Conservation (phyloP, 2,888 invertebrate species). For the Synergus itoensis region DNA sequence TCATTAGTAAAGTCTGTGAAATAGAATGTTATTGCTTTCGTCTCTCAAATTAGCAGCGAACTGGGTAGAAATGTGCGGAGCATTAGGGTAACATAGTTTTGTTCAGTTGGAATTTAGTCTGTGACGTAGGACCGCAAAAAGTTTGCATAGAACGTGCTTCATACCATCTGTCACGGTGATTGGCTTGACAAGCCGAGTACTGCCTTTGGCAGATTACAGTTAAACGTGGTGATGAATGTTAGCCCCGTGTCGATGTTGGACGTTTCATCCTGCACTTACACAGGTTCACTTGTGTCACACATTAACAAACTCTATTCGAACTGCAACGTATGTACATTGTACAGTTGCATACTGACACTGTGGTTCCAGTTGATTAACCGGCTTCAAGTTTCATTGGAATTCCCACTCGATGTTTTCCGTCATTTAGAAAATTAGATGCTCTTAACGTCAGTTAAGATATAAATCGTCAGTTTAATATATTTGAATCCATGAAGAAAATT, state of each 20-base stretch:
- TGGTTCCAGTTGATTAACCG: constrained; percentile 40
- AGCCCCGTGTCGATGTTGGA: constrained; percentile 50
- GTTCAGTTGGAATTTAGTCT: constrained; percentile 30
- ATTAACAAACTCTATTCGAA: constrained; percentile 20
- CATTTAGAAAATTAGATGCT: constrained; percentile 7
- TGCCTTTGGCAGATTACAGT: constrained; percentile 55
- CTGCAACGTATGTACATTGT: constrained; percentile 28
- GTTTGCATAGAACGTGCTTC: constrained; percentile 35
- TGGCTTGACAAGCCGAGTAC: constrained; percentile 54
- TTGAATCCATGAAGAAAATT: neutral
- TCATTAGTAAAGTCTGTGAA: neutral
- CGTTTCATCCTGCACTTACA: constrained; percentile 40
- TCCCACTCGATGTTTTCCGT: constrained; percentile 8
- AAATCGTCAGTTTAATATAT: neutral
- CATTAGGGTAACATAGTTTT: constrained; percentile 36
- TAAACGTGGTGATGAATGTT: constrained; percentile 47
- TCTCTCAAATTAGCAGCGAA: constrained; percentile 12
- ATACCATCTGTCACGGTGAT: constrained; percentile 56
- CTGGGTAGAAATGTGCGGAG: constrained; percentile 1
- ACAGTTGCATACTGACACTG: constrained; percentile 31
- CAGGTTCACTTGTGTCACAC: constrained; percentile 20
- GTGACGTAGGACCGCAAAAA: constrained; percentile 38
- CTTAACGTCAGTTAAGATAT: no score
- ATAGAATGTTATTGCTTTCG: constrained; percentile 27
- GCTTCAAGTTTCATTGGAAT: constrained; percentile 37